Percentiles rank a stretch among this genome's conserved stretches.
These are phyloP conservation scores for Polyommatus iphigenia DNA, from an alignment of 2,888 invertebrate genomes.

Conservation along the genomic window DNA sequence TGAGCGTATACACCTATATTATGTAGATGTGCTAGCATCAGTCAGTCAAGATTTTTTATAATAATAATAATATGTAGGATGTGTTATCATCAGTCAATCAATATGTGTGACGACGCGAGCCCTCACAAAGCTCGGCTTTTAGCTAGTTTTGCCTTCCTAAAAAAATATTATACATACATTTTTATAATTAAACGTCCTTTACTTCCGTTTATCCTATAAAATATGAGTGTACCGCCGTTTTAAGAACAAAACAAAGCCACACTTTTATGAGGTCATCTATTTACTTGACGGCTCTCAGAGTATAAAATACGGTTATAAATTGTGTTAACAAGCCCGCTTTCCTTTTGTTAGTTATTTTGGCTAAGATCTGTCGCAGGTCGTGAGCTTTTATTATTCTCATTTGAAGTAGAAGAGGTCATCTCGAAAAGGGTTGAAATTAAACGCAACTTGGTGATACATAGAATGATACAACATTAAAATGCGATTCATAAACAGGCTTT, in stretches of 20 bases:
- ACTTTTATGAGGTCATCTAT: conserved; percentile 17
- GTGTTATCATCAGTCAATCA: too few species aligned
- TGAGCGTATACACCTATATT: too few species aligned
- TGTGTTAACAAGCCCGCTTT: neutral
- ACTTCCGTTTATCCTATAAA: conserved; percentile 12
- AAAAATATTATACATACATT: neutral
- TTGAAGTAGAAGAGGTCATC: neutral
- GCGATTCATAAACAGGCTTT: too few species aligned
- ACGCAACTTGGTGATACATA: too few species aligned
- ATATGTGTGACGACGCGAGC: too few species aligned
- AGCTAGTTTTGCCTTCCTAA: neutral
- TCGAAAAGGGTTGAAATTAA: neutral
- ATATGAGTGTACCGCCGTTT: neutral
- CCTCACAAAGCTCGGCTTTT: too few species aligned
- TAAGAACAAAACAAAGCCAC: conserved; percentile 13
- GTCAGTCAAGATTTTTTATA: too few species aligned
- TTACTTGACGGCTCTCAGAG: conserved; percentile 8
- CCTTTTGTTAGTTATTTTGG: neutral
- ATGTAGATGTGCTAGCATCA: too few species aligned
- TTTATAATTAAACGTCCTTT: conserved; percentile 6
- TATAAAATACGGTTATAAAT: conserved; percentile 23
- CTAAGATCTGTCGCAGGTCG: neutral
- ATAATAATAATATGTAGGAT: too few species aligned
- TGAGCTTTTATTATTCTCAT: neutral
- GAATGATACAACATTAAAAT: too few species aligned